Evolutionary conservation across 2,113 vertebrate species (phyloP).

Genomic region (Turdus rufiventris): DNA sequence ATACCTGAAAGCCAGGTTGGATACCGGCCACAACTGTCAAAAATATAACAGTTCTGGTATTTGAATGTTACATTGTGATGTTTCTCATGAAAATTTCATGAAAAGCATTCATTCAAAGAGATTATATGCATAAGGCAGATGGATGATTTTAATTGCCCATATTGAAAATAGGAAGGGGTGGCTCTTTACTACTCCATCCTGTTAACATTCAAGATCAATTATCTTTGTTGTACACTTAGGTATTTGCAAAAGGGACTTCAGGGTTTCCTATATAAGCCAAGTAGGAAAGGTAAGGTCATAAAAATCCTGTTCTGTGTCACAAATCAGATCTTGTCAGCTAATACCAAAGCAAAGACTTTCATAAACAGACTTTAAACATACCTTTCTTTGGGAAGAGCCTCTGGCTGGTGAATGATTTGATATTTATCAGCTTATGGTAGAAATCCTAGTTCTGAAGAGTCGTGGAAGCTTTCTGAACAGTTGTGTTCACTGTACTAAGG

Average conservation of each 20-base stretch:
- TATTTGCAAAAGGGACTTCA: constrained; percentile 13
- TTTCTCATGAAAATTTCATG: constrained; percentile 80
- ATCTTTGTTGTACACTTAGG: constrained; percentile 54
- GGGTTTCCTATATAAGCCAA: constrained; percentile 13
- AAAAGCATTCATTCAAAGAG: constrained; percentile 62
- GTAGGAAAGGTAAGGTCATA: constrained; percentile 39
- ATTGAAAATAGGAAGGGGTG: constrained; percentile 70
- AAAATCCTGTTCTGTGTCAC: constrained; percentile 13
- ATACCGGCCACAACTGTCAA: constrained; percentile 74
- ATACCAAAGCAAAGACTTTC: constrained; percentile 12
- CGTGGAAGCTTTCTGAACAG: background rate
- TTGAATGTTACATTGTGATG: constrained; percentile 69
- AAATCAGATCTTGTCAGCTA: constrained; percentile 29
- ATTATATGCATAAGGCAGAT: constrained; percentile 39
- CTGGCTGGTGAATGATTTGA: constrained; percentile 38
- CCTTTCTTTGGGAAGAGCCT: constrained; percentile 26
- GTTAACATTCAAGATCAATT: constrained; percentile 66
- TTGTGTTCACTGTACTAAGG: background rate
- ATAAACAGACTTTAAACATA: constrained; percentile 13
- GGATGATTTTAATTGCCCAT: constrained; percentile 76
- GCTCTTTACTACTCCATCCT: constrained; percentile 37
- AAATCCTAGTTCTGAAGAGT: background rate
- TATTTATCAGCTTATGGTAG: background rate
- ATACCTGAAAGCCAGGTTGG: constrained; percentile 85
- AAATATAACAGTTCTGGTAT: constrained; percentile 54